phyloP scores from a whole-genome alignment of 1,140 invertebrate species.

The Neodiprion virginianus region DNA sequence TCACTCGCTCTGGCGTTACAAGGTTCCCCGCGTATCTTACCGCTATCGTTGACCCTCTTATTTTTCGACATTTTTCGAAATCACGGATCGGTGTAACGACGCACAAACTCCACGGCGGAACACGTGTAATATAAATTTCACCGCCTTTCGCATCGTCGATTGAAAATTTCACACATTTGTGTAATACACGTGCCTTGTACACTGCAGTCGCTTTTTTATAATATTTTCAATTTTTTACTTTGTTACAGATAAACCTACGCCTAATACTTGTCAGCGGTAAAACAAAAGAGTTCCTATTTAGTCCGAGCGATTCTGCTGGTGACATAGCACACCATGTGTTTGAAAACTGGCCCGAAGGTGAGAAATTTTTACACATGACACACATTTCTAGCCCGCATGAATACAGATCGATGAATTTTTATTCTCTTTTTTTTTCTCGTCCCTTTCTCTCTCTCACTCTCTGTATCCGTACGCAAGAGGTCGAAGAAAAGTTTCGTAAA shows the following conservation, averaged over 20 bases:
- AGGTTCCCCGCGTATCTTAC: no score
- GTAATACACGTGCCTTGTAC: no score
- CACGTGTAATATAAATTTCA: no score
- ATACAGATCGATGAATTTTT: not conserved
- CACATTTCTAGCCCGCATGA: not conserved
- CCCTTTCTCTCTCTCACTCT: not conserved
- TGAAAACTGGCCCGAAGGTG: slow-evolving; percentile 97
- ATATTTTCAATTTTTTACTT: not conserved
- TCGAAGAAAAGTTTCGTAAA: slow-evolving; percentile 13
- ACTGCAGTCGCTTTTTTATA: no score
- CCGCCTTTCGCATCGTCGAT: no score
- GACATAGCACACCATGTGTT: slow-evolving; percentile 99
- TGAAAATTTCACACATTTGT: no score
- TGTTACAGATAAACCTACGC: slow-evolving; percentile 89
- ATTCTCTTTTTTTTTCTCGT: not conserved
- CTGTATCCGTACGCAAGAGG: not conserved
- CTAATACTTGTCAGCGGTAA: slow-evolving; percentile 98
- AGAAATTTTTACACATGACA: slow-evolving; percentile 36
- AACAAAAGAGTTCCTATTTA: slow-evolving; percentile 98
- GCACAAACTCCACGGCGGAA: no score
- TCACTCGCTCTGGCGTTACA: not conserved
- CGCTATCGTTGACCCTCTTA: no score
- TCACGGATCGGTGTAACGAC: no score
- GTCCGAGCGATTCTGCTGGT: slow-evolving; percentile 93
- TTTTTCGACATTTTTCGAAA: no score